phyloP scores from a whole-genome alignment of 2,113 vertebrate genomes.

The Accipiter virgatus region DNA sequence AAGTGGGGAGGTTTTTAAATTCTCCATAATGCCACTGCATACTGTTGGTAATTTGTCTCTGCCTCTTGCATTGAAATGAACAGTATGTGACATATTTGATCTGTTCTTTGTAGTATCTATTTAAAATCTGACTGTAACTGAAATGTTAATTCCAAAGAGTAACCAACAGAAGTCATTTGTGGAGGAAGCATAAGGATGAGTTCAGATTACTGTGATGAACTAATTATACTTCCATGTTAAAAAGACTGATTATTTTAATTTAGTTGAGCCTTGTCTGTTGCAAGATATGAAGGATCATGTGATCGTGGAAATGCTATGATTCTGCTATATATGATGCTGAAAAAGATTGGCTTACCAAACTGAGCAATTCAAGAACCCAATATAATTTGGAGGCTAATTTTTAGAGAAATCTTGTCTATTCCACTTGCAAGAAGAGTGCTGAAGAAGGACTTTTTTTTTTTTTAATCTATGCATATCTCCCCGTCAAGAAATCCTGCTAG shows the following conservation, averaged over 20 bases:
- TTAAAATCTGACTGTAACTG: neutral
- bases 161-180: neutral
- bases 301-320: neutral
- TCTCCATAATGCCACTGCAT: neutral
- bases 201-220: neutral
- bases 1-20: neutral
- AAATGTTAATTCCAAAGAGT: neutral
- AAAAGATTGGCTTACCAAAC: neutral
- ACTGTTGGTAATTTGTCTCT: neutral
- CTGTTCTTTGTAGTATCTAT: neutral
- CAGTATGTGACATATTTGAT: neutral
- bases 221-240: neutral
- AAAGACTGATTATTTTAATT: neutral
- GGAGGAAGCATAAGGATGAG: neutral
- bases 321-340: neutral
- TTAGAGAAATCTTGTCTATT: neutral
- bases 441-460: neutral
- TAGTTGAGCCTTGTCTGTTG: neutral
- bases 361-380: rapidly evolving
- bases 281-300: neutral
- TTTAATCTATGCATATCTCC: neutral
- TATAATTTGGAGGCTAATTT: neutral
- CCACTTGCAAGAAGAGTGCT: neutral
- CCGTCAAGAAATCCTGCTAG: neutral
- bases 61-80: neutral